Conservation (phyloP, 2,888 invertebrate genomes). For the Macrosiphum euphorbiae region DNA sequence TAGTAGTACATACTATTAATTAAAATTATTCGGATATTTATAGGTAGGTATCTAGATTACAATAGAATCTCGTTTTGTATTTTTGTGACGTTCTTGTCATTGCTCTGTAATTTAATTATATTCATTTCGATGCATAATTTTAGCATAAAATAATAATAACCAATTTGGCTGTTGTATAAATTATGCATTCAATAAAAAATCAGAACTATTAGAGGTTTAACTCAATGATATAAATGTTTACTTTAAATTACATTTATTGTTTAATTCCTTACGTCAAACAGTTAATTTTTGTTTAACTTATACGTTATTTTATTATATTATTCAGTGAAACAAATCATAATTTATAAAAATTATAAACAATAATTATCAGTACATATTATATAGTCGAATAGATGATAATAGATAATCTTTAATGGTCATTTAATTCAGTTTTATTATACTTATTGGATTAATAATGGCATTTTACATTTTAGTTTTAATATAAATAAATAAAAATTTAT, state of each 20-base stretch:
- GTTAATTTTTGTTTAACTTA: not conserved
- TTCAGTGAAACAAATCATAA: not conserved
- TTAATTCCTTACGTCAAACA: not conserved
- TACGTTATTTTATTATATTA: not conserved
- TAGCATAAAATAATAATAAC: constrained; percentile 36
- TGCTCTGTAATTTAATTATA: not conserved
- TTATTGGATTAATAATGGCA: not conserved
- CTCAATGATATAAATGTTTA: not conserved
- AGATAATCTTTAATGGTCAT: too few relatives aligned
- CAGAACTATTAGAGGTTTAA: not conserved
- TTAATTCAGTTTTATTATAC: not conserved
- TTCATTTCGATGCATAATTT: constrained; percentile 25
- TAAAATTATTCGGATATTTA: not conserved
- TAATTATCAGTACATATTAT: not conserved
- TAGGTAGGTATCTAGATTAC: not conserved
- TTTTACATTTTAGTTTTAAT: too few relatives aligned
- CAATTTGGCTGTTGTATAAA: not conserved
- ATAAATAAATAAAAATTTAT: too few relatives aligned
- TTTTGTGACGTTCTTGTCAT: not conserved
- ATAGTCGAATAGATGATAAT: too few relatives aligned
- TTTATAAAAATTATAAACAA: not conserved
- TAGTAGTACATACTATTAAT: not conserved
- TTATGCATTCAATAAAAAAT: constrained; percentile 9
- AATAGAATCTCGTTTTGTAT: not conserved
- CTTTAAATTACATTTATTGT: not conserved